phyloP scores from a whole-genome alignment of 2,113 vertebrate species.

The Peromyscus leucopus region DNA sequence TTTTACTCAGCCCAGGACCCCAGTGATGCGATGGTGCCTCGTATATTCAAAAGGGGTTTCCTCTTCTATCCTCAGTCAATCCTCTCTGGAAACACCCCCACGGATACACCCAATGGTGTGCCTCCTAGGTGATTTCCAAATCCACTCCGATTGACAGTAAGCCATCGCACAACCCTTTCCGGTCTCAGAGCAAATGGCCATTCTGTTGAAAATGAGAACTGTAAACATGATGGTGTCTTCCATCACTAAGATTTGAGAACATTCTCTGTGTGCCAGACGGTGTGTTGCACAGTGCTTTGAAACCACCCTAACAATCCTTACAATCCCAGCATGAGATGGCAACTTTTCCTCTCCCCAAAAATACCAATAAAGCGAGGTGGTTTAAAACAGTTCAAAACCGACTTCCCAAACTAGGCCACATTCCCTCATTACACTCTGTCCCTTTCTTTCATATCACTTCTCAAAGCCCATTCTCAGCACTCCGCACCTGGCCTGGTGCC shows the following conservation, averaged over 20 bases:
- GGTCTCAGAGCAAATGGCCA: background rate
- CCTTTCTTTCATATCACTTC: slow-evolving; percentile 51
- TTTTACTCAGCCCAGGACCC: background rate
- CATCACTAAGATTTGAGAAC: background rate
- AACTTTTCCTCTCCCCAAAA: slow-evolving; percentile 30
- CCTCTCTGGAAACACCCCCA: background rate
- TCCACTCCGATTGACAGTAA: background rate
- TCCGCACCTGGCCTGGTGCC: background rate
- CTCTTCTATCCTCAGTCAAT: background rate
- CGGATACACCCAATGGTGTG: background rate
- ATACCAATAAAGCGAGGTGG: slow-evolving; percentile 49
- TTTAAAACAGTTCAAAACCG: slow-evolving; percentile 45
- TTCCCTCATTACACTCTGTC: background rate
- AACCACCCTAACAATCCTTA: background rate
- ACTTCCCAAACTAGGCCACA: slow-evolving; percentile 27
- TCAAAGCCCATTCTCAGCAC: slow-evolving; percentile 34
- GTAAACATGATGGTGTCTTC: background rate
- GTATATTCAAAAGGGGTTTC: background rate
- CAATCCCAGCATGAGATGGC: background rate
- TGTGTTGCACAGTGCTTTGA: background rate
- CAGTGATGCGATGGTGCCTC: background rate
- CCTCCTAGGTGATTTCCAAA: background rate
- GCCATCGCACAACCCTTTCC: background rate
- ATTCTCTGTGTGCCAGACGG: background rate
- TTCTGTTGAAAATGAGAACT: background rate